These are phyloP conservation scores for Channa maculata DNA, from an alignment of 2,113 vertebrate genomes.

Conservation along the genomic window DNA sequence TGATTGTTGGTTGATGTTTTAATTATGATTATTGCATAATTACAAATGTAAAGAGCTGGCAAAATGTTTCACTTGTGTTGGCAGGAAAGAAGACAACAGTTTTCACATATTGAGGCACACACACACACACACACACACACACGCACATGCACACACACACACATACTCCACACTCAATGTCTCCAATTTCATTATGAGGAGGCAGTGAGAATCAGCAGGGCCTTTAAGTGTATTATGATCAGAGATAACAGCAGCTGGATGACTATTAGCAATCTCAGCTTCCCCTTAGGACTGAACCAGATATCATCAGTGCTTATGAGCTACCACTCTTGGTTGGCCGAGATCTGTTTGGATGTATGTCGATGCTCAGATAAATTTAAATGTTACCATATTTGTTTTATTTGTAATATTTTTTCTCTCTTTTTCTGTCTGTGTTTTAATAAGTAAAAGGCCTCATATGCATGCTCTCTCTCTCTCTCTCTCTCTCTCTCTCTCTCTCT, in stretches of 20 bases:
- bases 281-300: conserved; percentile 48
- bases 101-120: not conserved
- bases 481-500: too few species aligned
- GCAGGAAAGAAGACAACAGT: not conserved
- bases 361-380: conserved; percentile 35
- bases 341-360: conserved; percentile 30
- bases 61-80: not conserved
- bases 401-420: not conserved
- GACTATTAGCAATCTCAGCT: conserved; percentile 53
- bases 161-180: not conserved
- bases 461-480: too few species aligned
- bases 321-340: conserved; percentile 54
- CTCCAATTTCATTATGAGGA: conserved; percentile 21
- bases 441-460: conserved; percentile 11
- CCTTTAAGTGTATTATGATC: conserved; percentile 60
- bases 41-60: not conserved
- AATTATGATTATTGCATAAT: too few species aligned
- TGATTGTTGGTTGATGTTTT: too few species aligned
- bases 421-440: conserved; percentile 23
- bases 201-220: conserved; percentile 35
- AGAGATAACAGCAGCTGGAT: conserved; percentile 61
- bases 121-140: conserved; percentile 14
- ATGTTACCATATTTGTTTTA: conserved; percentile 21
- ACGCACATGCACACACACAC: conserved; percentile 10
- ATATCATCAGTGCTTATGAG: conserved; percentile 78